Evolutionary conservation across 2,888 invertebrate genomes (phyloP), one percentile per base, ranked within the genome.

Genomic region (Perithous albicinctus): DNA sequence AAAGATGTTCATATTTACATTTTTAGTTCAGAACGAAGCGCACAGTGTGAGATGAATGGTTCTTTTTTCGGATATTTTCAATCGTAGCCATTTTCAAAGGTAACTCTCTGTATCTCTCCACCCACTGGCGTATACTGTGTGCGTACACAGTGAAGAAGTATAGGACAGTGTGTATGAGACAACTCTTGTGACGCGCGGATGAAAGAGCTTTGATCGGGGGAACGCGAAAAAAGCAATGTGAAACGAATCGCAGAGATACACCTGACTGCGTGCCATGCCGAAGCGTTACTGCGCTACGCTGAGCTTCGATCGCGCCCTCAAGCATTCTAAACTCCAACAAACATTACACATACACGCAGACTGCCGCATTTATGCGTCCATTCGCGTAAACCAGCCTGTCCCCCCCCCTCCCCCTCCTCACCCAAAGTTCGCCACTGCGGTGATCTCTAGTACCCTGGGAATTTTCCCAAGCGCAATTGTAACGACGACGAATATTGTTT

Each of bases 41-140:
- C 7, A 3, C 32, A 32, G 32, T 32, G 32, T 32, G 48, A 56
- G 78, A 18, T 56, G 70, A 77, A 72, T 59, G 56, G 48, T 38
- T 63, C 35, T n/a, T n/a, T n/a, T n/a, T n/a, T 54, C 64, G 32
- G 66, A 72, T 66, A 51, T 66, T 64, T 78, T 78, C 64, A 64
- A 78, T 72, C 56, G 64, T 78, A 15, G 41, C 63, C 8, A 23
- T 78, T 2, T 63, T 59, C 72, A 66, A 64, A 78, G 78, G 56
- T 46, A 38, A 38, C n/a, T n/a, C 38, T 38, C 7, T 38, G 38
- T 5, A 35, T 7, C 3, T 35, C 3, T 70, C 43, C n/a, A 54
- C n/a, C 54, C 18, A 41, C 20, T n/a, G 41, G 5, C n/a, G 26
- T 32, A 4, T 8, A 18, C 35, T 10, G 48, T 41, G 54, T n/a